Percentiles rank a stretch among this genome's conserved stretches.
phyloP scores from a whole-genome alignment of 2,888 invertebrate genomes.

The Zygothrica quintamaculata region DNA sequence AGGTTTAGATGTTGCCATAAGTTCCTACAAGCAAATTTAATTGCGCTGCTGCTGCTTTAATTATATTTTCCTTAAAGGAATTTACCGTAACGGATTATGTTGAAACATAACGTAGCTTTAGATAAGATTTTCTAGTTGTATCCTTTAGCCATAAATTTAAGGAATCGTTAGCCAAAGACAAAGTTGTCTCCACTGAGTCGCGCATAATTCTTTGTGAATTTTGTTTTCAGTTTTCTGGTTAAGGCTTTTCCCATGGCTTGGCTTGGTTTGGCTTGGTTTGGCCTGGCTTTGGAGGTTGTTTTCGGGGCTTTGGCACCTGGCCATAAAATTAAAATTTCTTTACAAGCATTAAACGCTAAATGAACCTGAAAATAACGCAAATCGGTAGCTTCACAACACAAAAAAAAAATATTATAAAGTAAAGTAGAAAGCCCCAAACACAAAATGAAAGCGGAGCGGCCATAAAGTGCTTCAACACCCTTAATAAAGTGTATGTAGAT shows the following conservation, averaged over 20 bases:
- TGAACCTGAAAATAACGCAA: slow-evolving; percentile 83
- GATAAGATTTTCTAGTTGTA: slow-evolving; percentile 5
- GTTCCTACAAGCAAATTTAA: too few relatives aligned
- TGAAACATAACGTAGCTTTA: too few relatives aligned
- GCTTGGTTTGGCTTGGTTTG: too few relatives aligned
- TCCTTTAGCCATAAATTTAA: background rate
- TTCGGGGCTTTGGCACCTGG: slow-evolving; percentile 59
- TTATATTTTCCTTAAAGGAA: too few relatives aligned
- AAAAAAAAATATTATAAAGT: slow-evolving; percentile 9
- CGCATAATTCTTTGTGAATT: slow-evolving; percentile 69
- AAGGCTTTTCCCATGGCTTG: too few relatives aligned
- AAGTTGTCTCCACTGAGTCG: slow-evolving; percentile 50
- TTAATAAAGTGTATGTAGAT: slow-evolving; percentile 17
- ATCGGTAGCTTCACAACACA: slow-evolving; percentile 47
- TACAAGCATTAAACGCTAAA: slow-evolving; percentile 81
- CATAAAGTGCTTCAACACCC: slow-evolving; percentile 57
- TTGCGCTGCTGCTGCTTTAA: too few relatives aligned
- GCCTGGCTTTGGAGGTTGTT: slow-evolving; percentile 17
- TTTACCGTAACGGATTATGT: too few relatives aligned
- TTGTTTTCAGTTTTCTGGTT: slow-evolving; percentile 53
- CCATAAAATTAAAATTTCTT: slow-evolving; percentile 80
- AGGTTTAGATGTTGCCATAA: too few relatives aligned
- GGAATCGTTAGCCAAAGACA: slow-evolving; percentile 24
- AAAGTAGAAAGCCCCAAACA: too few relatives aligned
- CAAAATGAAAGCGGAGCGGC: slow-evolving; percentile 39